Base-by-base conservation (phyloP, 2,113 vertebrate genomes). In the Daubentonia madagascariensis region DNA sequence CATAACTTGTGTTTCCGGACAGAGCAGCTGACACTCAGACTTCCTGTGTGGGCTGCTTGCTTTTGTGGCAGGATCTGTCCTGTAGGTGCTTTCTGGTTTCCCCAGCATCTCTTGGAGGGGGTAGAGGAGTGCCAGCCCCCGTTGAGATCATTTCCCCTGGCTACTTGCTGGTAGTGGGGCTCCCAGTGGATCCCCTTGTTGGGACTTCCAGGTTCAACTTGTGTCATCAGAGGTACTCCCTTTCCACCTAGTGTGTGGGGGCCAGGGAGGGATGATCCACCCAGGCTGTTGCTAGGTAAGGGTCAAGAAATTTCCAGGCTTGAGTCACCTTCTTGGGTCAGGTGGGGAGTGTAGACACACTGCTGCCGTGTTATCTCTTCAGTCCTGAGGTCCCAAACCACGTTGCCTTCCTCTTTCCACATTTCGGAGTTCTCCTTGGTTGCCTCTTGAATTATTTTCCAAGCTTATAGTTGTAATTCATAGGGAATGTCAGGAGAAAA, bases 311-410 rank as follows among this genome's bases (percentile, higher is more conserved):
- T 48, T 48, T 9, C 1, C 54, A 48, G 30, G 14, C 23, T 45
- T 9, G 5, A 37, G 17, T 37, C 30, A 72, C 5, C 22, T 72
- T 85, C 22, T 68, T 43, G 78, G n/a, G 9, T 8, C 32, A 72
- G 7, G 11, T 61, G 1, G 12, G 0, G 6, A 16, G 18, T 37
- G 4, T 5, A 35, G 23, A 45, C 30, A 3, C 13, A 22, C 1
- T 3, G 0, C 3, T 25, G 0, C 6, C 54, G 1, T 76, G 10
- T 63, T 70, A 23, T 40, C 1, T 52, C n/a, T 57, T 96, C 2
- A 4, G 20, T 37, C 5, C 30, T 48, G 16, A 70, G 17, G 43
- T 32, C n/a, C 8, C 63, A 30, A 76, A 65, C 3, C 3, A 14
- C 3, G 20, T 30, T 14, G 5, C 3, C 22, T 23, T 43, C 68